Evolutionary conservation across 2,888 invertebrate species (phyloP).

Genomic region (Phortica okadai): DNA sequence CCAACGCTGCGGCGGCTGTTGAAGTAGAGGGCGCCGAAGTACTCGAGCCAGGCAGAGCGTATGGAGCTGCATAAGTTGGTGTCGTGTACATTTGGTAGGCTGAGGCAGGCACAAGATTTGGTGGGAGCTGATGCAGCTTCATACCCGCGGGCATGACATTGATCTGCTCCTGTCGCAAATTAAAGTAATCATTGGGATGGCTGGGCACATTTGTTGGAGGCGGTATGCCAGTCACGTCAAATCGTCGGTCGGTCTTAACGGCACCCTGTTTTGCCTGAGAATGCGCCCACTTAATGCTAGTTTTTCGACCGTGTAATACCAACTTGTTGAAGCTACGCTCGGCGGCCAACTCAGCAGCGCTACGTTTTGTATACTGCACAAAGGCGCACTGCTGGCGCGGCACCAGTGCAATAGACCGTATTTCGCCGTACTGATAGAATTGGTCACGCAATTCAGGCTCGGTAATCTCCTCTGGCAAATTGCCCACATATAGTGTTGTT

Average conservation of each 20-base stretch:
- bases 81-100: slow-evolving; percentile 73
- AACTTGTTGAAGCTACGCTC: slow-evolving; percentile 97
- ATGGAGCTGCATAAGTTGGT: slow-evolving; percentile 76
- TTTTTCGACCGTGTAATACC: slow-evolving; percentile 86
- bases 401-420: slow-evolving; percentile 94
- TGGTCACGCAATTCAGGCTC: slow-evolving; percentile 96
- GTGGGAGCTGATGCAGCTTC: slow-evolving; percentile 76
- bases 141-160: slow-evolving; percentile 76
- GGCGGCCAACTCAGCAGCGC: slow-evolving; percentile 94
- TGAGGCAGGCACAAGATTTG: slow-evolving; percentile 73
- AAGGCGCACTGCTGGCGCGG: slow-evolving; percentile 97
- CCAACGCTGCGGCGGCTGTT: slow-evolving; percentile 45
- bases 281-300: slow-evolving; percentile 99
- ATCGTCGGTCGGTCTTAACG: slow-evolving; percentile 78
- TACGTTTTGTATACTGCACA: slow-evolving; percentile 94
- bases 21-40: slow-evolving; percentile 52
- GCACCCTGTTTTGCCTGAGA: slow-evolving; percentile 87
- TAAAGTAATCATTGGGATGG: slow-evolving; percentile 82
- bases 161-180: slow-evolving; percentile 77
- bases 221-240: slow-evolving; percentile 86
- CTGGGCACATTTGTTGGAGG: slow-evolving; percentile 81
- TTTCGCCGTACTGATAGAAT: slow-evolving; percentile 99
- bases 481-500: slow-evolving; percentile 98
- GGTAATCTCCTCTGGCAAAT: slow-evolving; percentile 90
- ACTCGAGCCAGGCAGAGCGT: slow-evolving; percentile 73